These are phyloP conservation scores for Sigmodon hispidus DNA, from an alignment of 2,113 vertebrate genomes.

Conservation along the genomic window DNA sequence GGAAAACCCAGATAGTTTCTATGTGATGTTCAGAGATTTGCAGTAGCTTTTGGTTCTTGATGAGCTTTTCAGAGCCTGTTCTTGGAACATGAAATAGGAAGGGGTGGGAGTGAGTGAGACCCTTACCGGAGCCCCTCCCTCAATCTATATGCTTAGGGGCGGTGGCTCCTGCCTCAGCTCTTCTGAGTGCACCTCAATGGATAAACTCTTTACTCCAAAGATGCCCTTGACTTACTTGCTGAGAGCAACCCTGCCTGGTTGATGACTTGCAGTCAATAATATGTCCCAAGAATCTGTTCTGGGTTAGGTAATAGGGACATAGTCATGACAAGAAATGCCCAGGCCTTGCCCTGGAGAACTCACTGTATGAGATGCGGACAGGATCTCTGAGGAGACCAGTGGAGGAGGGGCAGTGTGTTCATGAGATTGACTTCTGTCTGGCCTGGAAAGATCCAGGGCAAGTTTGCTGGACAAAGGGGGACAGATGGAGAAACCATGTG, in stretches of 20 bases:
- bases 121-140: neutral
- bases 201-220: slow-evolving; percentile 20
- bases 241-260: neutral
- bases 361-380: neutral
- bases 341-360: neutral
- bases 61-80: neutral
- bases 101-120: neutral
- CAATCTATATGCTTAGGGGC: neutral
- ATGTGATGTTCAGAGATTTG: neutral
- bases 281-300: slow-evolving; percentile 24
- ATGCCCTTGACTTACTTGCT: slow-evolving; percentile 25
- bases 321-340: neutral
- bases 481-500: neutral
- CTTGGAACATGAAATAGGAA: neutral
- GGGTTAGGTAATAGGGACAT: neutral
- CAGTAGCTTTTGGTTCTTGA: neutral
- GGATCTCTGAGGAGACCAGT: neutral
- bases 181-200: neutral
- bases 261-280: neutral
- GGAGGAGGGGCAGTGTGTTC: neutral
- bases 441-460: neutral
- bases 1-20: neutral
- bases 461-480: neutral
- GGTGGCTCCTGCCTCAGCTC: neutral
- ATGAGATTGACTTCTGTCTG: neutral